Conservation (phyloP, 2,113 vertebrate genomes). For the Petroica traversi region DNA sequence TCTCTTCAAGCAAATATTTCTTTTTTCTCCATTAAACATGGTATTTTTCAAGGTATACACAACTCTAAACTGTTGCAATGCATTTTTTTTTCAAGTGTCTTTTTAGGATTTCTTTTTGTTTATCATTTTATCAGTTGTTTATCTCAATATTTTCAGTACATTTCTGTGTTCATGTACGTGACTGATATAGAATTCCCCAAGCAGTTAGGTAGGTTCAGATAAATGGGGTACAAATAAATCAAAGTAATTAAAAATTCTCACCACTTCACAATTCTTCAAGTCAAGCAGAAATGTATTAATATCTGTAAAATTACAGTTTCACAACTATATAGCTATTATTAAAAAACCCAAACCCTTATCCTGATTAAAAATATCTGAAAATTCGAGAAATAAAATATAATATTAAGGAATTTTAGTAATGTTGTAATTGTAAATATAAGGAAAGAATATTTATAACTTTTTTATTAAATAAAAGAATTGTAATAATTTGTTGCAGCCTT, state of each 20-base stretch:
- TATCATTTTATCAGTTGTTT: neutral
- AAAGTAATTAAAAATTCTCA: neutral
- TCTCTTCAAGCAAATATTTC: neutral
- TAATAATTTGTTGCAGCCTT: neutral
- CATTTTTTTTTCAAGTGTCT: neutral
- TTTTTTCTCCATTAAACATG: neutral
- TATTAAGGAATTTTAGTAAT: neutral
- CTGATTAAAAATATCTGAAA: neutral
- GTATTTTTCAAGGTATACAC: neutral
- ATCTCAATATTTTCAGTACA: neutral
- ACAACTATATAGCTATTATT: neutral
- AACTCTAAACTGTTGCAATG: neutral
- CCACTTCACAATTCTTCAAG: neutral
- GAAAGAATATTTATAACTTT: neutral
- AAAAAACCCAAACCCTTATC: fast-evolving
- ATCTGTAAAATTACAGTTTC: neutral
- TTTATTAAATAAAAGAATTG: fast-evolving
- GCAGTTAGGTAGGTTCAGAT: neutral
- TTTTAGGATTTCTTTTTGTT: neutral
- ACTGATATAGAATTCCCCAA: neutral
- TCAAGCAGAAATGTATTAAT: neutral
- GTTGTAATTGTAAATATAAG: neutral
- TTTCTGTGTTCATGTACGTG: neutral
- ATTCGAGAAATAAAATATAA: neutral
- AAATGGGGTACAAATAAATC: neutral